Base-by-base conservation (phyloP, 2,113 vertebrate species). In the Pungitius pungitius region DNA sequence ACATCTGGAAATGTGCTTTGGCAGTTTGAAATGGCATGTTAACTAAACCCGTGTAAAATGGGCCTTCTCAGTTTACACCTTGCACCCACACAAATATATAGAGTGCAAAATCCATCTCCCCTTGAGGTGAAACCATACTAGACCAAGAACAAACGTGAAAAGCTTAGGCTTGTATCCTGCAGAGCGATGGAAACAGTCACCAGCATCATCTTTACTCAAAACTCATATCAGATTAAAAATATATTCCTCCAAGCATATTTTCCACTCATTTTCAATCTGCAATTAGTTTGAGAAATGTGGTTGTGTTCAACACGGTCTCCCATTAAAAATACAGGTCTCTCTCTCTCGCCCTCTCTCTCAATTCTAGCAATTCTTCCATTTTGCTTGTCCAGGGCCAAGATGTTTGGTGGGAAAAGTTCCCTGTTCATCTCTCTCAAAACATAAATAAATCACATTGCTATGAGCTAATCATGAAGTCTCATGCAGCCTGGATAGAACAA, bases 401-500 rank as follows among this genome's bases (percentile, higher is more conserved):
- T 81, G 68, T 84, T 91, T 90, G 88, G 91, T 92, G 92, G 92
- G 92, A 92, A 94, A 94, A 86, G 78, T 86, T 91, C 85, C 81
- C 73, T 71, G 85, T 93, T 88, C 87, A 90, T 89, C 82, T 80
- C 86, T 89, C 78, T 88, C 54, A 91, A 92, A 92, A 91, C 91
- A 91, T 85, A 92, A 93, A 93, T 94, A 93, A 94, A 93, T 92
- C 89, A 93, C 80, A 91, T 90, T 77, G 78, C 85, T 87, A 89
- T 88, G 86, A 91, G 90, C 90, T 92, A 92, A 92, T 94, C 83
- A 86, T 66, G 58, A 92, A 91, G 85, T 88, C 80, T 89, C 76
- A 88, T 86, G 84, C 78, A 90, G 84, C 83, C 75, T 73, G 60
- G 69, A 45, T 78, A 73, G 79, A 78, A 73, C 69, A 43, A 59